Evolutionary conservation across 2,113 vertebrate species (phyloP), one percentile per base, ranked within the genome.

Genomic region (Callochromis pleurospilus): DNA sequence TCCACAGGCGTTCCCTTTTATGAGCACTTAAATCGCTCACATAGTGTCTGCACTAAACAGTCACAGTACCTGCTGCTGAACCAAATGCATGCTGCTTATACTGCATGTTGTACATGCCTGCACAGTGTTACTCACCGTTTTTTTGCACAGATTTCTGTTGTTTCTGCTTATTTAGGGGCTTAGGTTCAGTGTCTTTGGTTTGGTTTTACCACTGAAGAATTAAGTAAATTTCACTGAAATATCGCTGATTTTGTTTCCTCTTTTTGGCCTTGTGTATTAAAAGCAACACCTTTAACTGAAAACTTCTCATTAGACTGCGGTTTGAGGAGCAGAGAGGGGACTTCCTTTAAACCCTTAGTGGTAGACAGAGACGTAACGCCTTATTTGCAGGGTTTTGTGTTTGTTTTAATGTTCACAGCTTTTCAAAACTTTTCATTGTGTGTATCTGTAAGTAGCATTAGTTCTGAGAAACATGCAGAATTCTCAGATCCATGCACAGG

Each of bases 341-440:
- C 38, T 73, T 14, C 0, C 2, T 73, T 73, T 73, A 38, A 45
- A 17, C 65, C 13, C 38, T 73, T 73, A 45, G 38, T 73, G 60
- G 10, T 42, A 45, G 13, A 73, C 65, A 70, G 36, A 24, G 38
- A 24, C 2, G 0, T 70, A 42, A 70, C 0, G 0, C 14, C 38
- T 45, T 15, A 45, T 68, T 13, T 73, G 13, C 13, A 73, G 21
- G 38, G 13, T 73, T 29, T 73, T 73, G 0, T 26, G 21, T 47
- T 45, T 73, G 9, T 29, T 73, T 73, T 73, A 29, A 29, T 73
- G 40, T 26, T 26, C 40, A 45, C 6, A 45, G 40, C 9, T 73
- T 47, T 47, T 47, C 40, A 47, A 17, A 29, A 1, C 0, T 0
- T 73, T 14, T 42, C 65, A 24, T 3, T 73, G 13, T 73, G 38